phyloP scores from a whole-genome alignment of 2,113 vertebrate species.

The Notothenia coriiceps region DNA sequence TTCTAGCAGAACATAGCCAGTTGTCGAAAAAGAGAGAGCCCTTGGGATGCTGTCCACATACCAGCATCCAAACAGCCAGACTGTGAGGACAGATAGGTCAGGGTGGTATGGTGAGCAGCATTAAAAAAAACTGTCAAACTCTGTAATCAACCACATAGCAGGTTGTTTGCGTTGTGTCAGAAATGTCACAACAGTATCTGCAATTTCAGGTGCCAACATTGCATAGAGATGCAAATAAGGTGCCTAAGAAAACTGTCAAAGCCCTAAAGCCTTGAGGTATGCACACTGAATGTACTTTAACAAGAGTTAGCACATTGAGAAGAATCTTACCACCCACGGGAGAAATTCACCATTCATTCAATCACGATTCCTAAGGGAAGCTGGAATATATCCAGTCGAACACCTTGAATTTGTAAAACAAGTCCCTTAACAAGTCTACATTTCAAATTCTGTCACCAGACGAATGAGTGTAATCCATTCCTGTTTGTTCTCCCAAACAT shows the following conservation, averaged over 20 bases:
- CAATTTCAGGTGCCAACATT: constrained; percentile 10
- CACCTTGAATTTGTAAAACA: constrained; percentile 24
- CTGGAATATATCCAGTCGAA: constrained; percentile 27
- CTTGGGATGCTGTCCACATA: constrained; percentile 19
- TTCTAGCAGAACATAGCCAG: constrained; percentile 27
- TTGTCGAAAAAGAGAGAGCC: constrained; percentile 8
- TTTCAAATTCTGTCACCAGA: constrained; percentile 37
- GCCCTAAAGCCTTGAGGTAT: not conserved
- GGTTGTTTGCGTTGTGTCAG: not conserved
- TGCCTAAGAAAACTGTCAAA: not conserved
- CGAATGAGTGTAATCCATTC: constrained; percentile 16
- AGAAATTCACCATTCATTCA: constrained; percentile 15
- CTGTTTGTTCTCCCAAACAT: constrained; percentile 39
- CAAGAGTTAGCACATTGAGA: constrained; percentile 1
- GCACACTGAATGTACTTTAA: constrained; percentile 9
- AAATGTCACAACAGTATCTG: not conserved
- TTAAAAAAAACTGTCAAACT: not conserved
- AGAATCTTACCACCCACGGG: constrained; percentile 31
- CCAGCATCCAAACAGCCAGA: not conserved
- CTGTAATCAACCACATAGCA: not conserved
- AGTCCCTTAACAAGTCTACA: constrained; percentile 30
- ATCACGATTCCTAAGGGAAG: constrained; percentile 15
- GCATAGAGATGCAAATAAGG: constrained; percentile 14
- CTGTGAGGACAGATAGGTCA: constrained; percentile 13
- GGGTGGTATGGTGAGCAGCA: not conserved